Evolutionary conservation across 2,113 vertebrate species (phyloP), one percentile per base, ranked within the genome.

Genomic region (Gobius niger): DNA sequence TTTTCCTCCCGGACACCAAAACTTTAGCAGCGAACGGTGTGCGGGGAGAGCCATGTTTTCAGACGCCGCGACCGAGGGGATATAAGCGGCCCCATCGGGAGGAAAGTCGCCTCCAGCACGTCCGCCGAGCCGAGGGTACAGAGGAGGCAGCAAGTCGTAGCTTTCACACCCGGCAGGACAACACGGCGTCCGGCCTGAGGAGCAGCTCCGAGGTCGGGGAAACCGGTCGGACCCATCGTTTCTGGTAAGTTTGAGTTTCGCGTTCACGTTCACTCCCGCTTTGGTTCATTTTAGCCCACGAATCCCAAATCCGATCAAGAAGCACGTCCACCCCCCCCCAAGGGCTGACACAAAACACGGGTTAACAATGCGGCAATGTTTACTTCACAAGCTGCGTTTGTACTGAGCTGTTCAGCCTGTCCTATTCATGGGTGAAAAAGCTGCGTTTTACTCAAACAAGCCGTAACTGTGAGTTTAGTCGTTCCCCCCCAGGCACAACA

Each of bases 141-240:
- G 82, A 81, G 81, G 44, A 46, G 50, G 15, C n/a, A 52, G 75
- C 63, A 42, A 42, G 72, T 65, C 68, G 68, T 56, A 63, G 68
- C 12, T 42, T 44, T 66, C 69, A 83, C 83, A 56, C 70, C 60
- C 87, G 78, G 69, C 5, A 78, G 68, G 72, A 67, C 83, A 91
- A 85, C 84, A 91, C 91, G 88, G 87, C 87, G 76, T 91, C 89
- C 90, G 89, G 91, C 82, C 83, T 82, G 84, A 87, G 73, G 72
- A 91, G 87, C 89, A 87, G 87, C 88, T 91, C 87, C 63, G 91
- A 89, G 88, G 89, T 89, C 72, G 87, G 91, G 91, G 91, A 89
- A 70, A 82, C 85, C 60, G 85, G 82, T 81, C 87, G 83, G 83
- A 89, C 68, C 60, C 81, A 67, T 79, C 88, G 88, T 80, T 90